Base-by-base conservation (phyloP, 1,140 invertebrate genomes). In the Helicoverpa armigera region DNA sequence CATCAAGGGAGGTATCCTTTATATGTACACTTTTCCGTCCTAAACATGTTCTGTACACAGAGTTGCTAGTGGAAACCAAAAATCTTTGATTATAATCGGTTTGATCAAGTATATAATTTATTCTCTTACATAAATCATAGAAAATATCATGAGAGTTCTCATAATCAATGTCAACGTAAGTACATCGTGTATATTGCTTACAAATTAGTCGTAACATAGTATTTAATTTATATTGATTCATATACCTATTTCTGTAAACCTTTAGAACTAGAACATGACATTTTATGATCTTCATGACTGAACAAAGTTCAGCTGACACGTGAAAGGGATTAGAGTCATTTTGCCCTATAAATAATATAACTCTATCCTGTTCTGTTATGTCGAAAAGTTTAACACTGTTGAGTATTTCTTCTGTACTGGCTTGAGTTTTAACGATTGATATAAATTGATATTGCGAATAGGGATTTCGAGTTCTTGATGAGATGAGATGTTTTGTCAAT, bases 151-250 rank as follows among this genome's bases (percentile, higher is more conserved):
- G 18, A 2, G 31, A 35, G 31, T 35, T 35, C 14, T 43, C 14
- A 35, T 43, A 14, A 31, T 35, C 12, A 35, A 12, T 31, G 13
- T 63, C 61, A 29, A 69, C 29, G 11, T 16, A 50, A 16, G 65
- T 69, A n/a, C 65, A 69, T 7, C 16, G 2, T 4, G 4, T 48
- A 43, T 5, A 51, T 18, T 69, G 65, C 2, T 69, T 69, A 12
- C 43, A 48, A 50, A 69, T 50, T 3, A 50, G 3, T 9, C 65
- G 14, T 23, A 69, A 69, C 35, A 43, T 48, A 69, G 10, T 5
- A 69, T 69, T 69, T 50, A 69, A 5, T 69, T 69, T 69, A 14
- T 50, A 16, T 51, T 18, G 43, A 69, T 69, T 69, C 50, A 69
- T 18, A 12, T 69, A n/a, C 13, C 11, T 43, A 69, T 43, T 69